These are phyloP conservation scores for Cyaniris semiargus DNA, from an alignment of 2,888 invertebrate species.

Conservation along the genomic window DNA sequence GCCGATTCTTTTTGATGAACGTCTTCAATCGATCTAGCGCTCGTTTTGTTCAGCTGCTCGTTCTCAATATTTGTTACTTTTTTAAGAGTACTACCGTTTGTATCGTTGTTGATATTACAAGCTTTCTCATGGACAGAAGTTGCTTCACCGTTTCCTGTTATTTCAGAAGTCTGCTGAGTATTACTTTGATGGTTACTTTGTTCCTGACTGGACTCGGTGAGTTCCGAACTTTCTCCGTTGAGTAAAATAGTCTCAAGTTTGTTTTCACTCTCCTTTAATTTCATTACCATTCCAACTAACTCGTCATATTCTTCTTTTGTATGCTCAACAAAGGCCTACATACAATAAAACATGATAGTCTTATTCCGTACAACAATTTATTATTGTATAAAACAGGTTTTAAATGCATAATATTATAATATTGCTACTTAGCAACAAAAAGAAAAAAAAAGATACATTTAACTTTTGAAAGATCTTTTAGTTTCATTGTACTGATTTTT, in stretches of 20 bases:
- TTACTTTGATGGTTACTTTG: constrained; percentile 46
- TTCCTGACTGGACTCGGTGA: constrained; percentile 61
- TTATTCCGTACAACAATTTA: constrained; percentile 17
- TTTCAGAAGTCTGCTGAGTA: constrained; percentile 42
- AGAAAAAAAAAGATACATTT: neutral
- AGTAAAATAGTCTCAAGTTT: constrained; percentile 81
- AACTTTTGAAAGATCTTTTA: too few species aligned
- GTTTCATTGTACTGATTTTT: too few species aligned
- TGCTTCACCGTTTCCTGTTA: constrained; percentile 44
- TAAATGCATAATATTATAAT: neutral
- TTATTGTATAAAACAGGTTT: neutral
- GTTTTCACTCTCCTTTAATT: constrained; percentile 85
- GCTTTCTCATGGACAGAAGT: constrained; percentile 49
- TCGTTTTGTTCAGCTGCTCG: constrained; percentile 70
- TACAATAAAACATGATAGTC: constrained; percentile 42
- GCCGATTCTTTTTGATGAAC: constrained; percentile 49
- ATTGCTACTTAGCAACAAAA: neutral
- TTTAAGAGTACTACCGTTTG: constrained; percentile 59
- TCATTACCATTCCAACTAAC: constrained; percentile 83
- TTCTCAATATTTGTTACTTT: constrained; percentile 74
- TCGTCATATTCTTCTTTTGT: constrained; percentile 81
- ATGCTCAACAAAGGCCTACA: constrained; percentile 76
- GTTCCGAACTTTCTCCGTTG: constrained; percentile 58
- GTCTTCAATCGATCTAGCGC: constrained; percentile 45
- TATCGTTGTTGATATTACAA: constrained; percentile 53